phyloP scores from a whole-genome alignment of 1,140 invertebrate genomes.

The Eulimnadia texana region DNA sequence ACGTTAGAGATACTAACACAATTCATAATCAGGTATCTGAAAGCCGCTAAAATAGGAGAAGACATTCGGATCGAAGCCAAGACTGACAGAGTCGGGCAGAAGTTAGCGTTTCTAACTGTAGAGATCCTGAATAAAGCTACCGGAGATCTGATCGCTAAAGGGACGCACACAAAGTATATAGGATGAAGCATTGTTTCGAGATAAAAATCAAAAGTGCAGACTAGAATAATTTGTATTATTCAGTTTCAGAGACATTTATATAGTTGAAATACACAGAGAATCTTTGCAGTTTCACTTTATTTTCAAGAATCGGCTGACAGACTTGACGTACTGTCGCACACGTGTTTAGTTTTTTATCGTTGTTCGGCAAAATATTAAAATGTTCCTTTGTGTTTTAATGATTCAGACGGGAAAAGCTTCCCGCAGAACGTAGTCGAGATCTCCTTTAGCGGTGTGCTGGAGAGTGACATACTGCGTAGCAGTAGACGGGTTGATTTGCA shows the following conservation, averaged over 20 bases:
- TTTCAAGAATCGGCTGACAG: background rate
- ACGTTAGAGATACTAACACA: background rate
- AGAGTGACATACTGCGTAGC: constrained; percentile 16
- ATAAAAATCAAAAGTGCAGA: background rate
- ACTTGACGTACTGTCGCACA: too few relatives aligned
- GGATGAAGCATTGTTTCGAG: constrained; percentile 21
- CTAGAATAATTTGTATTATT: background rate
- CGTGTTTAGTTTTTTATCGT: too few relatives aligned
- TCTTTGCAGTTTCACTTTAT: background rate
- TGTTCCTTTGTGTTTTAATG: too few relatives aligned
- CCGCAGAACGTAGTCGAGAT: background rate
- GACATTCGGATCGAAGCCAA: constrained; percentile 61
- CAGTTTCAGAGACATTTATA: background rate
- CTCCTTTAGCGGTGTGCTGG: constrained; percentile 15
- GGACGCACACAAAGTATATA: constrained; percentile 64
- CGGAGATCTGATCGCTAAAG: constrained; percentile 54
- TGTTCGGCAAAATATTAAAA: too few relatives aligned
- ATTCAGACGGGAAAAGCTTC: background rate
- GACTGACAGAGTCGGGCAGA: constrained; percentile 58
- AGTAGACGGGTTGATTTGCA: background rate
- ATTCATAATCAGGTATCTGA: constrained; percentile 41
- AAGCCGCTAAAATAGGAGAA: constrained; percentile 57
- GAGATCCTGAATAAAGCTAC: constrained; percentile 54
- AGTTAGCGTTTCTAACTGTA: constrained; percentile 63
- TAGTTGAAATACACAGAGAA: background rate